Conservation (phyloP, 2,888 invertebrate species). For the Tolmerus cingulatus region DNA sequence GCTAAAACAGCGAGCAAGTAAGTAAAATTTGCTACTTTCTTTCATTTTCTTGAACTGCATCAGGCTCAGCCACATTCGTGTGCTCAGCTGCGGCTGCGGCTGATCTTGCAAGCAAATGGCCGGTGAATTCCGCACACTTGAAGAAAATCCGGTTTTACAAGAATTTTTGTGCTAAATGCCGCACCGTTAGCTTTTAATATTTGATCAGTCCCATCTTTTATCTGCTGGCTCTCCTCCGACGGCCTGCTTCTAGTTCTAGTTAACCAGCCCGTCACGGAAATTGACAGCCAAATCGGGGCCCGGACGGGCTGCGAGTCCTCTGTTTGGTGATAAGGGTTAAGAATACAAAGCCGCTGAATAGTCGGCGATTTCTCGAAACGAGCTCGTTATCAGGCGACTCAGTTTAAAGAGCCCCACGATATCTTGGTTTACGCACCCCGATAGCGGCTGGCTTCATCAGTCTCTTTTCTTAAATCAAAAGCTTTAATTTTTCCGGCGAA, state of each 20-base stretch:
- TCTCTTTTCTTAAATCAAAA: neutral
- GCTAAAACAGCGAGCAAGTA: slow-evolving; percentile 73
- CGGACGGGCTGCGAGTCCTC: neutral
- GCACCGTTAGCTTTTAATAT: slow-evolving; percentile 33
- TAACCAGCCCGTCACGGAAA: neutral
- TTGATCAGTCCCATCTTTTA: neutral
- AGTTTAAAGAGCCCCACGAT: neutral
- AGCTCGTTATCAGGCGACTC: neutral
- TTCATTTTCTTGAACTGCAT: neutral
- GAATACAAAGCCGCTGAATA: neutral
- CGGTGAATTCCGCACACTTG: slow-evolving; percentile 13
- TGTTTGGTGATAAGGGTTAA: neutral
- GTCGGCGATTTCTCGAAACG: neutral
- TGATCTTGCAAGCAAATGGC: neutral
- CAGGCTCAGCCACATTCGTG: neutral
- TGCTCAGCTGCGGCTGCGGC: neutral
- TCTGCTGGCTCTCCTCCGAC: neutral
- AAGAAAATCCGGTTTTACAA: slow-evolving; percentile 38
- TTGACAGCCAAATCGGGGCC: neutral
- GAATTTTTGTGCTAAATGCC: slow-evolving; percentile 23
- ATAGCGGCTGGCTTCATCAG: neutral
- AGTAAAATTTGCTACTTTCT: slow-evolving; percentile 55
- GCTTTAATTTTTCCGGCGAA: neutral
- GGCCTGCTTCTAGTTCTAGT: neutral
- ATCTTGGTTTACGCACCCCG: neutral